These are phyloP conservation scores for Yoshiicerus persimilis DNA, from an alignment of 1,140 invertebrate genomes.

Conservation along the genomic window DNA sequence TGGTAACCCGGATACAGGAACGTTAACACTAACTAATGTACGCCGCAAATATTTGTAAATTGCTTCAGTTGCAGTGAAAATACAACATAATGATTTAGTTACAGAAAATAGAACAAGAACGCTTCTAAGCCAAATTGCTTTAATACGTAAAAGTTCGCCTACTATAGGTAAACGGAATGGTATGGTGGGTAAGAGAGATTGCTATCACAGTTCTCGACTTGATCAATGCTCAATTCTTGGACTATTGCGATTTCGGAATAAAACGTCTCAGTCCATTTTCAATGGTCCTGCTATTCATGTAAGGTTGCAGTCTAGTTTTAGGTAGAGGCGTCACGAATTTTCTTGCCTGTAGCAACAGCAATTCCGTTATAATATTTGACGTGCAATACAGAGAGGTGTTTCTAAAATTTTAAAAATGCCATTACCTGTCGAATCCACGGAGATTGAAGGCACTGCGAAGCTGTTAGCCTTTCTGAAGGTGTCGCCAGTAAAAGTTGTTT, in stretches of 20 bases:
- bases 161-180: background rate
- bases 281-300: slow-evolving; percentile 41
- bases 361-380: background rate
- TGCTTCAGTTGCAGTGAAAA: no score
- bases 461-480: slow-evolving; percentile 60
- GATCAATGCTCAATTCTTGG: background rate
- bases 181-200: slow-evolving; percentile 2
- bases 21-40: no score
- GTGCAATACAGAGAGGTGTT: background rate
- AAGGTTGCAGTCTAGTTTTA: slow-evolving; percentile 29
- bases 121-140: background rate
- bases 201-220: background rate
- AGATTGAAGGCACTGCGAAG: slow-evolving; percentile 60
- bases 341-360: slow-evolving; percentile 32
- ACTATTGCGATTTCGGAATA: background rate
- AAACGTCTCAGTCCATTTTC: slow-evolving; percentile 44
- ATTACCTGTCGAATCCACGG: slow-evolving; percentile 57
- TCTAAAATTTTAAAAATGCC: background rate
- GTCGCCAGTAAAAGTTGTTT: slow-evolving; percentile 64
- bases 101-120: background rate
- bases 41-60: no score
- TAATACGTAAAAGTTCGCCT: background rate
- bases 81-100: background rate
- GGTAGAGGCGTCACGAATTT: slow-evolving; percentile 44
- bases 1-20: no score